Evolutionary conservation across 2,797 vertebrate species (phyloP), one percentile per base, ranked within the genome.

Genomic region (Natrix natrix): DNA sequence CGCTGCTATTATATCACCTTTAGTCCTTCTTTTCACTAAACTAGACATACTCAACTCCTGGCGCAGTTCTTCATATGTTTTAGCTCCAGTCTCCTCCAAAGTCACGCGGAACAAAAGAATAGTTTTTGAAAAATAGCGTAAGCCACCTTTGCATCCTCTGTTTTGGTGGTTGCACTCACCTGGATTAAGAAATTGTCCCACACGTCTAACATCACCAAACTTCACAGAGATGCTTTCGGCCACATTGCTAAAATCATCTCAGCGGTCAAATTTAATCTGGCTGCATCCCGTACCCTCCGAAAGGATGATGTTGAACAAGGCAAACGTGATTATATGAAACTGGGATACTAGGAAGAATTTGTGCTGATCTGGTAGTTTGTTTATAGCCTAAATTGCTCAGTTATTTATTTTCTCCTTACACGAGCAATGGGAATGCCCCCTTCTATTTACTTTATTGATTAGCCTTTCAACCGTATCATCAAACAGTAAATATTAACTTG

Each of bases 241-340:
- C 94, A 89, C 87, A 93, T 94, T 94, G 94, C 2, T 16, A 91
- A 95, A 96, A 96, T 97, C 94, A 95, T 95, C 94, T 0, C 95
- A 94, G 96, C 95, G 95, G 95, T 95, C 92, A 94, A 96, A 96
- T 92, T 95, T 95, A 95, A 96, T 88, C 95, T 93, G 94, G 94
- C 94, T 91, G 94, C 95, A 95, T 96, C 96, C 93, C 94, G 94
- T 94, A 89, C 95, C 94, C 93, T 43, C 43, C 43, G 43, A 43
- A 3, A 43, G 43, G 43, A 43, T 43, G 43, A 43, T 43, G 43
- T 43, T 43, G 43, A 43, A 43, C 43, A 43, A 5, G 37, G 95
- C 95, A 95, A 94, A 86, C 2, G 6, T 95, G 91, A 96, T 95
- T 93, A 74, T 93, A 90, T 83, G 92, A 95, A 96, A 94, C 96